Evolutionary conservation across 2,113 vertebrate genomes (phyloP).

Genomic region (Scomber japonicus): DNA sequence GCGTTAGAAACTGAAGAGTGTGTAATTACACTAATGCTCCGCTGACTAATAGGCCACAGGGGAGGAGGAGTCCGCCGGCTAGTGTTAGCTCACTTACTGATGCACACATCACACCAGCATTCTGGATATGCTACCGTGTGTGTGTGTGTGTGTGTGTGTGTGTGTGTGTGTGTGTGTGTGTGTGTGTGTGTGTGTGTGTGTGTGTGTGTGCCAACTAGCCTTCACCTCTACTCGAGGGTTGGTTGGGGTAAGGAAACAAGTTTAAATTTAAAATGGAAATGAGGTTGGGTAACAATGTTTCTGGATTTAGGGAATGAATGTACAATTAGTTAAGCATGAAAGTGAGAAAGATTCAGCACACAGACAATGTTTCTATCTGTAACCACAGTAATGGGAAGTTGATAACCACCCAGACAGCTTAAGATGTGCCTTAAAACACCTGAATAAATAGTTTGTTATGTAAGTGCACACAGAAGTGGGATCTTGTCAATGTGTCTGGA

Average conservation of each 20-base stretch:
- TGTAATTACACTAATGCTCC: conserved; percentile 82
- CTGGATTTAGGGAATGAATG: too few species aligned
- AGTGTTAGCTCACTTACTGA: conserved; percentile 65
- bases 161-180: conserved; percentile 15
- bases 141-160: conserved; percentile 6
- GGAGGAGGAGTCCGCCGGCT: conserved; percentile 60
- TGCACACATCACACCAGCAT: conserved; percentile 48
- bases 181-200: neutral
- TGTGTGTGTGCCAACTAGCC: neutral
- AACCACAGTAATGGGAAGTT: too few species aligned
- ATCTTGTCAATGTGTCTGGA: too few species aligned
- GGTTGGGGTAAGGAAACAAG: neutral
- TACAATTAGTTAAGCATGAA: too few species aligned
- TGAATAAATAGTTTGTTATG: too few species aligned
- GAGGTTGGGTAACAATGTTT: too few species aligned
- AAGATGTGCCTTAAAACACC: too few species aligned
- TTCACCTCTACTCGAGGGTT: neutral
- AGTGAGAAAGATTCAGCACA: too few species aligned
- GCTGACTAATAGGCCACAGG: conserved; percentile 79
- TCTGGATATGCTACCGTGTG: neutral
- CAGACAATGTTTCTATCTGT: too few species aligned
- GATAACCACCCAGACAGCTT: too few species aligned
- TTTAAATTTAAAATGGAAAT: too few species aligned
- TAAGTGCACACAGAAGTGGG: too few species aligned
- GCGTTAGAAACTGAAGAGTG: conserved; percentile 73